These are phyloP conservation scores for Mnemiopsis leidyi DNA, from an alignment of 37 sponge, comb jelly and placozoan species.

Conservation along the genomic window DNA sequence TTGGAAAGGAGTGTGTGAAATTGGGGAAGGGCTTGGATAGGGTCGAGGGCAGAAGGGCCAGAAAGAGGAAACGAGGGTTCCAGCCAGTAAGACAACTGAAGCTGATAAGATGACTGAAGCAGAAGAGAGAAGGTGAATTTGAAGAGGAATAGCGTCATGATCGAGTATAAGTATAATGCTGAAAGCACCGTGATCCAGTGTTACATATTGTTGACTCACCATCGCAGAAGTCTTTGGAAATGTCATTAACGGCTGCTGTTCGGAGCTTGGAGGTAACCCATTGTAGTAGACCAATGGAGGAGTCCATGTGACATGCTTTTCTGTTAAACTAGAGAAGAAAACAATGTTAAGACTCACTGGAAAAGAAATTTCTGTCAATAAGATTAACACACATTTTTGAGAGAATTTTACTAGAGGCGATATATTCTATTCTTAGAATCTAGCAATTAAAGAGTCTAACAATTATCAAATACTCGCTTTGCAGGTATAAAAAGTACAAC, in stretches of 20 bases:
- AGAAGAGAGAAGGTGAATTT: not conserved
- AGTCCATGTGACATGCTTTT: not conserved
- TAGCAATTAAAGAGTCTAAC: no score
- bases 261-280: not conserved
- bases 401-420: no score
- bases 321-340: not conserved
- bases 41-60: not conserved
- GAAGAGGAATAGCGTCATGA: not conserved
- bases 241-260: not conserved
- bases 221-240: constrained; percentile 28
- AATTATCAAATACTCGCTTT: no score
- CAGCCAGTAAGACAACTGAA: not conserved
- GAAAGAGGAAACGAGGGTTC: not conserved
- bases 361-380: no score
- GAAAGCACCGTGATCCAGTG: not conserved
- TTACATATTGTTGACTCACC: not conserved
- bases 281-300: not conserved
- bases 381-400: no score
- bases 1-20: not conserved
- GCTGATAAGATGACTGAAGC: not conserved
- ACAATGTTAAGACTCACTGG: no score
- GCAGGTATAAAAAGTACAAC: no score
- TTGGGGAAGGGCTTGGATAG: not conserved
- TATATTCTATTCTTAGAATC: no score
- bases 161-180: not conserved